Evolutionary conservation across 2,888 invertebrate genomes (phyloP).

Genomic region (Unio delphinus): DNA sequence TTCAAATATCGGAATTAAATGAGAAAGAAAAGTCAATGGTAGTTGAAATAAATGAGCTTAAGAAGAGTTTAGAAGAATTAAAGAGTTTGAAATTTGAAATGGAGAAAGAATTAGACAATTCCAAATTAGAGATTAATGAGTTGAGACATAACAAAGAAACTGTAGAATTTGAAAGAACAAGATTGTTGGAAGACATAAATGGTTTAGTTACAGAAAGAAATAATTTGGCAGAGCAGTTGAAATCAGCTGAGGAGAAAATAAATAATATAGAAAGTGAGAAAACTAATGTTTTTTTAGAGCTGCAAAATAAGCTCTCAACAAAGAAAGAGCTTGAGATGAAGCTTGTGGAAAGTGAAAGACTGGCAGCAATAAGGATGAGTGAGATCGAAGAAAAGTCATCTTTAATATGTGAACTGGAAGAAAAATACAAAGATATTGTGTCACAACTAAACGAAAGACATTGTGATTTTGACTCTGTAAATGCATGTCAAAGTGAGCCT

Average conservation of each 20-base stretch:
- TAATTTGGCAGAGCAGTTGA: neutral
- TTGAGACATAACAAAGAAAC: constrained; percentile 12
- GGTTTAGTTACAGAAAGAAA: constrained; percentile 5
- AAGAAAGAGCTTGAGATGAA: constrained; percentile 4
- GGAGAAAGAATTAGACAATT: constrained; percentile 22
- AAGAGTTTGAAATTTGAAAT: constrained; percentile 32
- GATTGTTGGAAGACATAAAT: constrained; percentile 4
- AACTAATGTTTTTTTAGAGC: neutral
- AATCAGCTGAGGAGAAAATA: neutral
- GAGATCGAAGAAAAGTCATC: constrained; percentile 13
- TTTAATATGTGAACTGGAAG: constrained; percentile 15
- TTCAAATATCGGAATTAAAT: constrained; percentile 10
- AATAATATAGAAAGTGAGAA: constrained; percentile 3
- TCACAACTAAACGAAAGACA: neutral
- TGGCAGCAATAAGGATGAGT: constrained; percentile 59
- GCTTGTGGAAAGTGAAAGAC: constrained; percentile 3
- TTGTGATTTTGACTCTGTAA: too few relatives aligned
- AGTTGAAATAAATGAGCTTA: constrained; percentile 33
- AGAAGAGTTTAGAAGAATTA: constrained; percentile 26
- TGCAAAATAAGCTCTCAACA: constrained; percentile 4
- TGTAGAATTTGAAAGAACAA: constrained; percentile 15
- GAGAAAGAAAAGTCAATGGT: constrained; percentile 34
- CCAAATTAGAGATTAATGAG: constrained; percentile 59
- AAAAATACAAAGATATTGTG: constrained; percentile 6
- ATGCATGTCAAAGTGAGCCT: too few relatives aligned